These are phyloP conservation scores for Drosophila acutilabella DNA, from an alignment of 2,888 invertebrate species.

Conservation along the genomic window DNA sequence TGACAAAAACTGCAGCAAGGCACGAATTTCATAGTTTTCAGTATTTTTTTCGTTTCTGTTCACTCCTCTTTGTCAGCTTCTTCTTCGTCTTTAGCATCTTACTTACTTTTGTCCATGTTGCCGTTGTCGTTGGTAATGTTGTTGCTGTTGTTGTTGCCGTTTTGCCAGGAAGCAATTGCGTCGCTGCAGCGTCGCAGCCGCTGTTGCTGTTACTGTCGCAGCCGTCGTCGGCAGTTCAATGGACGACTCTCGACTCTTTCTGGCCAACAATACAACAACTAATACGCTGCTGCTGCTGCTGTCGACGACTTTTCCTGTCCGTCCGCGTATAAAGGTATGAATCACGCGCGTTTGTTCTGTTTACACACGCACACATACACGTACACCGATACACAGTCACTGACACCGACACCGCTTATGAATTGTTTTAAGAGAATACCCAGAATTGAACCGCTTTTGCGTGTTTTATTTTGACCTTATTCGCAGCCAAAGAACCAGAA, in stretches of 20 bases:
- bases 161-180: slow-evolving; percentile 64
- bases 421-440: slow-evolving; percentile 52
- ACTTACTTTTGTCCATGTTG: slow-evolving; percentile 74
- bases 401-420: slow-evolving; percentile 28
- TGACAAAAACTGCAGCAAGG: slow-evolving; percentile 48
- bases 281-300: slow-evolving; percentile 10
- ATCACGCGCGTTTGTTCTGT: slow-evolving; percentile 63
- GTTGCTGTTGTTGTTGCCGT: slow-evolving; percentile 20
- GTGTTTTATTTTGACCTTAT: slow-evolving; percentile 79
- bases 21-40: slow-evolving; percentile 49
- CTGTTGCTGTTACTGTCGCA: slow-evolving; percentile 37
- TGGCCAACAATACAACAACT: slow-evolving; percentile 37
- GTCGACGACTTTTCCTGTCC: slow-evolving; percentile 38
- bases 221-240: slow-evolving; percentile 61
- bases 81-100: slow-evolving; percentile 31
- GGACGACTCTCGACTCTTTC: slow-evolving; percentile 56
- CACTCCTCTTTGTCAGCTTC: slow-evolving; percentile 15
- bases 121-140: slow-evolving; percentile 35
- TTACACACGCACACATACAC: slow-evolving; percentile 40
- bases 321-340: slow-evolving; percentile 54
- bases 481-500: slow-evolving; percentile 64
- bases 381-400: slow-evolving; percentile 27
- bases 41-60: slow-evolving; percentile 18
- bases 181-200: slow-evolving; percentile 51
- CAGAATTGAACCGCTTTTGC: slow-evolving; percentile 68